Conservation (phyloP, 2,113 vertebrate species). For the Emydocephalus ijimae region DNA sequence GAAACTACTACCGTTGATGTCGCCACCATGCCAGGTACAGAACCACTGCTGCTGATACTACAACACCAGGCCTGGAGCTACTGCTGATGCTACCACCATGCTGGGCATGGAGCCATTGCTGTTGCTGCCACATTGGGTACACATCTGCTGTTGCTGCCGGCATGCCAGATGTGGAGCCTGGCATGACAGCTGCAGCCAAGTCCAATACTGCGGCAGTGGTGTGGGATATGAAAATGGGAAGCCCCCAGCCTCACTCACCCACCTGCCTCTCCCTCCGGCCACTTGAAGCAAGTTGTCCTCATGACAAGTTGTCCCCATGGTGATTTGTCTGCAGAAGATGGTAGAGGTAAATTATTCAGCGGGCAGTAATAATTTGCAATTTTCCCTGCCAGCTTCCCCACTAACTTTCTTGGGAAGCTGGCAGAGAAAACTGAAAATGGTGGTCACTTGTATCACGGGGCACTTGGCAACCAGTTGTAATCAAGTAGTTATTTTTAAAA, state of each 20-base stretch:
- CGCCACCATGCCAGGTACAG: not conserved
- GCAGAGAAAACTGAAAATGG: not conserved
- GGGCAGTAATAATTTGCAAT: not conserved
- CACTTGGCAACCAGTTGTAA: not conserved
- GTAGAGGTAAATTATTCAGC: not conserved
- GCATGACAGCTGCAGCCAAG: not conserved
- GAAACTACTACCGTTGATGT: not conserved
- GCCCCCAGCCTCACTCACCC: not conserved
- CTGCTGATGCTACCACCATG: not conserved
- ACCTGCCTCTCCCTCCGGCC: not conserved
- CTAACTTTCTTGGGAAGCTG: not conserved
- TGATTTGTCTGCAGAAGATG: not conserved
- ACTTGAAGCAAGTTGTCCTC: not conserved
- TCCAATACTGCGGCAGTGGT: not conserved
- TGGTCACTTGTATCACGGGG: not conserved
- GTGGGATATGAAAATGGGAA: not conserved
- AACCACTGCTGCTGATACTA: not conserved
- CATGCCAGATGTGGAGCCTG: not conserved
- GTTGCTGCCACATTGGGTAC: no score
- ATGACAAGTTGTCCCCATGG: not conserved
- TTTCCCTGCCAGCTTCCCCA: not conserved
- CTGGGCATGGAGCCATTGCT: not conserved
- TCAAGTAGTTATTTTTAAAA: not conserved
- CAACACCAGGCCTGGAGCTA: no score
- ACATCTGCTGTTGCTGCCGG: not conserved